Conservation (phyloP, 2,888 invertebrate genomes). For the Clepsis dumicolana region DNA sequence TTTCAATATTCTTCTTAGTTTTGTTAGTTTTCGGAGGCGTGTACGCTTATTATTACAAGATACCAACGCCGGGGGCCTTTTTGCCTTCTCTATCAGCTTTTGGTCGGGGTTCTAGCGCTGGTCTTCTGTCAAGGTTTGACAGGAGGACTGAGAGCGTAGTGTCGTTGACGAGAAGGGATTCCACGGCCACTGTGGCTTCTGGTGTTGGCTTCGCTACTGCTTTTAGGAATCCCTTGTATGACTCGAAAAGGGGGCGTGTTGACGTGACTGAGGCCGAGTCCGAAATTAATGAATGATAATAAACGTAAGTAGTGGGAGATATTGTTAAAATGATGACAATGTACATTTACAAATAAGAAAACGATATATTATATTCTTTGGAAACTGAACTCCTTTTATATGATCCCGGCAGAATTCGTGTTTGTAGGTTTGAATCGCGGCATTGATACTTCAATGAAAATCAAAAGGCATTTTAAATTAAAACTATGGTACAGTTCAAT, state of each 20-base stretch:
- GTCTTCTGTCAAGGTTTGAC: constrained; percentile 66
- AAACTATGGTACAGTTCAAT: too few relatives aligned
- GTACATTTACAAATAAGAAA: neutral
- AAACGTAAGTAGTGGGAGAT: constrained; percentile 19
- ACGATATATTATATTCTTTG: neutral
- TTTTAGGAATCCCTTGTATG: constrained; percentile 77
- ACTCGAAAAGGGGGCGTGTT: constrained; percentile 73
- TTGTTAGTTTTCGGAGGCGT: constrained; percentile 60
- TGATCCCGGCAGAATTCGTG: too few relatives aligned
- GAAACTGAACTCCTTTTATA: neutral
- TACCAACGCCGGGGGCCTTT: constrained; percentile 43
- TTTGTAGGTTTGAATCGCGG: too few relatives aligned
- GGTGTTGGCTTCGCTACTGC: constrained; percentile 58
- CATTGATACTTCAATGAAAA: too few relatives aligned
- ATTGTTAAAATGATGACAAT: neutral
- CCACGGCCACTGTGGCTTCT: constrained; percentile 55
- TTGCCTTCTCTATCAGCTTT: constrained; percentile 57
- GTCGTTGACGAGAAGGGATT: constrained; percentile 74
- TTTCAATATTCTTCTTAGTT: constrained; percentile 72
- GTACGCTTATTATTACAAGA: constrained; percentile 72
- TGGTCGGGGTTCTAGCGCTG: constrained; percentile 50
- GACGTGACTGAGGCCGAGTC: constrained; percentile 65
- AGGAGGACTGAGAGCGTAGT: constrained; percentile 76
- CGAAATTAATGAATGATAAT: constrained; percentile 57
- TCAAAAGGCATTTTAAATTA: too few relatives aligned